Evolutionary conservation across 2,888 invertebrate genomes (phyloP).

Genomic region (Drosophila gaucha): DNA sequence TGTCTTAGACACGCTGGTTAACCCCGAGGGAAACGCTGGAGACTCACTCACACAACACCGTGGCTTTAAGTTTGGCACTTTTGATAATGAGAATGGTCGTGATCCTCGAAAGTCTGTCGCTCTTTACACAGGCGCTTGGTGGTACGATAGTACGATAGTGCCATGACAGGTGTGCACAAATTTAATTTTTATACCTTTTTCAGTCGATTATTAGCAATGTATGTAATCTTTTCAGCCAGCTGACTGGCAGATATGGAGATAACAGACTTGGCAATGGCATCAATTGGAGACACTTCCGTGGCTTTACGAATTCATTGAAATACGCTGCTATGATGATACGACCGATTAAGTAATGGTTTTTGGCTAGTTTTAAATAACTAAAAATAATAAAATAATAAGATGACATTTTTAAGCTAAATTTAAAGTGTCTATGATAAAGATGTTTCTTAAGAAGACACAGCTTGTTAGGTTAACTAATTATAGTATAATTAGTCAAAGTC

Average conservation of each 20-base stretch:
- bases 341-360: not conserved
- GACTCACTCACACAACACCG: slow-evolving; percentile 40
- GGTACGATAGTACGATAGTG: not conserved
- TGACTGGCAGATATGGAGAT: not conserved
- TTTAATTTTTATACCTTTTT: not conserved
- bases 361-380: too few species aligned
- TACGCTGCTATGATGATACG: slow-evolving; percentile 1
- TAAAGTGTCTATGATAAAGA: too few species aligned
- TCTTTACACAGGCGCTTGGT: not conserved
- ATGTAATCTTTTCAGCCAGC: not conserved
- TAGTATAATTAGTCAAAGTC: too few species aligned
- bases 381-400: too few species aligned
- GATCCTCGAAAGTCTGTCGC: not conserved
- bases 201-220: too few species aligned
- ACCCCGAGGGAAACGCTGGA: slow-evolving; percentile 25
- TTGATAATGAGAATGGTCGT: not conserved
- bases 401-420: too few species aligned
- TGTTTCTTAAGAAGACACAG: too few species aligned
- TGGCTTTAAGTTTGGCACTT: slow-evolving; percentile 35
- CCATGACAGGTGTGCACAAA: not conserved
- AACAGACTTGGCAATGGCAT: not conserved
- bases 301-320: not conserved
- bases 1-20: slow-evolving; percentile 31
- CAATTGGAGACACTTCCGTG: not conserved
- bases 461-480: slow-evolving; percentile 6